Evolutionary conservation across 2,113 vertebrate genomes (phyloP).

Genomic region (Pionites leucogaster): DNA sequence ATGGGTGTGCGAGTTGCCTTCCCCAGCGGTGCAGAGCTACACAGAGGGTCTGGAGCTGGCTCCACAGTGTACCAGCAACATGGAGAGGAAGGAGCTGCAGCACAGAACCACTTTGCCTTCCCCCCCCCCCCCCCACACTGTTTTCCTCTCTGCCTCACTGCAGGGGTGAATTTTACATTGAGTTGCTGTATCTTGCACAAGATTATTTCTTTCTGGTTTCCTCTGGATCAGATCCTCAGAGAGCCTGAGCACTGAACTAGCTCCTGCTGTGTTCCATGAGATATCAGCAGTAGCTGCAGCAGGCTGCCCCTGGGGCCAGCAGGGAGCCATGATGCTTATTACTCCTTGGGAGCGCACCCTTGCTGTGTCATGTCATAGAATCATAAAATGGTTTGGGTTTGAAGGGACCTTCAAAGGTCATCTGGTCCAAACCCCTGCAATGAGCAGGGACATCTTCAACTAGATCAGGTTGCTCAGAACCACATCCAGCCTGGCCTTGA

Average conservation of each 20-base stretch:
- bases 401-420: neutral
- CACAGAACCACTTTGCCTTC: neutral
- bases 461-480: neutral
- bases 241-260: neutral
- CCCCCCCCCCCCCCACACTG: accelerated
- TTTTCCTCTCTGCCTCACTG: neutral
- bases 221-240: neutral
- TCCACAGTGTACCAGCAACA: neutral
- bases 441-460: neutral
- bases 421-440: neutral
- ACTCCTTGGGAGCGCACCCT: neutral
- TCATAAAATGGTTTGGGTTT: neutral
- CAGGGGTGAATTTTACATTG: neutral
- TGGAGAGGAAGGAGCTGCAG: neutral
- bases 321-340: neutral
- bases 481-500: neutral
- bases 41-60: neutral
- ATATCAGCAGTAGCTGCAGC: accelerated
- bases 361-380: neutral
- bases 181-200: neutral
- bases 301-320: neutral
- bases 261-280: neutral
- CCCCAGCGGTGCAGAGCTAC: neutral
- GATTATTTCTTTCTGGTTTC: neutral
- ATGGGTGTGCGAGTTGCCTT: accelerated